Evolutionary conservation across 2,113 vertebrate genomes (phyloP).

Genomic region (Thymallus thymallus): DNA sequence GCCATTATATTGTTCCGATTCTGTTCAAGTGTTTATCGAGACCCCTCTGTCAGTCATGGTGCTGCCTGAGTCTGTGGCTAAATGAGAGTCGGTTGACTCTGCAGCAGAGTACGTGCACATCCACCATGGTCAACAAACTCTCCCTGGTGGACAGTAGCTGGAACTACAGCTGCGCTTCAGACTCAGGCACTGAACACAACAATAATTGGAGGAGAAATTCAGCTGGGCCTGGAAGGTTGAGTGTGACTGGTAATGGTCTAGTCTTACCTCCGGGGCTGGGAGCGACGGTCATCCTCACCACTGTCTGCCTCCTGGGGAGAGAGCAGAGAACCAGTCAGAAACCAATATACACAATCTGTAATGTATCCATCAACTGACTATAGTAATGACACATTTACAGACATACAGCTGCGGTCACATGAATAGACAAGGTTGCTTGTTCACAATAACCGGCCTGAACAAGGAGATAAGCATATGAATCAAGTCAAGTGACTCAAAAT

Average conservation of each 20-base stretch:
- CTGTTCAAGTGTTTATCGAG: no score
- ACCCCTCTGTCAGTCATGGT: no score
- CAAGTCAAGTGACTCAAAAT: no score
- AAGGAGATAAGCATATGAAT: no score
- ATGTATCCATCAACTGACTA: no score
- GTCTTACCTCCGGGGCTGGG: conserved; percentile 89
- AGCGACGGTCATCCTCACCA: conserved; percentile 90
- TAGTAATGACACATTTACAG: no score
- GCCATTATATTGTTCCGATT: no score
- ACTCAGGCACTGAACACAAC: background rate
- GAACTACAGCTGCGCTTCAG: background rate
- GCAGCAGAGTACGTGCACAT: background rate
- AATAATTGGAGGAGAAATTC: background rate
- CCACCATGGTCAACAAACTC: conserved; percentile 36
- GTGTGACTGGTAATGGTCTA: conserved; percentile 22
- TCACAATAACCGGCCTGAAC: no score
- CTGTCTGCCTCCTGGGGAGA: conserved; percentile 88
- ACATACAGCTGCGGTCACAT: no score
- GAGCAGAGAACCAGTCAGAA: background rate
- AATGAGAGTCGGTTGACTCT: no score
- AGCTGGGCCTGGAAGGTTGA: background rate
- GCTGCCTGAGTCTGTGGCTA: no score
- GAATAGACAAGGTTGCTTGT: no score
- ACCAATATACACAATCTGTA: background rate
- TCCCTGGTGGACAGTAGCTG: conserved; percentile 49